Base-by-base conservation (phyloP, 2,888 invertebrate genomes). In the Limnephilus auricula region DNA sequence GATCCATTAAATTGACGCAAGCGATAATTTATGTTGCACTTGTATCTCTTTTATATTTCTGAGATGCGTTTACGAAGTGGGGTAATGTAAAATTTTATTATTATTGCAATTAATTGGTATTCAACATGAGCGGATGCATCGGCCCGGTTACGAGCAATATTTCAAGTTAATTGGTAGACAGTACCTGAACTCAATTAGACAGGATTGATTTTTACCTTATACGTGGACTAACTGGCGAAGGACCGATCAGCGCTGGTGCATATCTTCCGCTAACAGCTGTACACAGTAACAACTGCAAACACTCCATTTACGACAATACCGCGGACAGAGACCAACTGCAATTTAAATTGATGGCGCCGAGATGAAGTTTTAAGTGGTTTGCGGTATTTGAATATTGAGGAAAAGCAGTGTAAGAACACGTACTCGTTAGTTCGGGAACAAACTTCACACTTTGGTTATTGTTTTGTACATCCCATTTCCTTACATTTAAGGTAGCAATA, bases 181-280 rank as follows among this genome's bases (percentile, higher is more conserved):
- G 37, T 85, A 40, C 85, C 30, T 40, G 37, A 15, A 85, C 15
- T 85, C 85, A 85, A 85, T 85, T 85, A 85, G 85, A 40, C 37
- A n/a, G 85, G n/a, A 85, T 15, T 34, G 37, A 37, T 40, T 85
- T 85, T 40, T 85, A 37, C 85, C 85, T 40, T 85, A 40, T 45
- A 85, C 40, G 85, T n/a, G 45, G 45, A 30, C 13, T 85, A 82
- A 82, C 82, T 82, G 25, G 82, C 34, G 34, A 82, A 34, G 32
- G 30, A 34, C 82, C 12, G 82, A 34, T 2, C 31, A 5, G 25
- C 31, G 5, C 15, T 15, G 25, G 32, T 25, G 34, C 82, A 2
- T 82, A 18, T 32, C 82, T 32, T 82, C 82, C 34, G 34, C 32
- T 65, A 6, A 25, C 40, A 65, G 34, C 82, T 34, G 25, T 25